Percentiles rank a stretch among this genome's conserved stretches.
phyloP scores from a whole-genome alignment of 2,113 vertebrate species.

The Dendropsophus ebraccatus region DNA sequence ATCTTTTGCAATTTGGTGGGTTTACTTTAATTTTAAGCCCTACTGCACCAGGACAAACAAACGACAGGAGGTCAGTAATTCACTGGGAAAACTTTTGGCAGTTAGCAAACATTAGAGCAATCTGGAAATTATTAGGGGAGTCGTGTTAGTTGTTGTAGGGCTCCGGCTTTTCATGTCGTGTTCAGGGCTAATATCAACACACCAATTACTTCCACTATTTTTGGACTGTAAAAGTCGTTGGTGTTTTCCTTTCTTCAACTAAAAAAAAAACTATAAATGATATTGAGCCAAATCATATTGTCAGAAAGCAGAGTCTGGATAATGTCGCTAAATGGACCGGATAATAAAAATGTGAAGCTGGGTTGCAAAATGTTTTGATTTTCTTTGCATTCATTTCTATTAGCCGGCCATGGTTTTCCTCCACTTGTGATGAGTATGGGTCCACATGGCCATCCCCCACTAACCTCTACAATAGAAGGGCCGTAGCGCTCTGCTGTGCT shows the following conservation, averaged over 20 bases:
- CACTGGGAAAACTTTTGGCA: background rate
- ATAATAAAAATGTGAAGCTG: too few relatives aligned
- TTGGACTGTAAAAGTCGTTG: background rate
- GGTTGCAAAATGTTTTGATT: too few relatives aligned
- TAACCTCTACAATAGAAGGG: too few relatives aligned
- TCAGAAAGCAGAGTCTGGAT: background rate
- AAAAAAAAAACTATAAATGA: background rate
- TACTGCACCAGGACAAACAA: constrained; percentile 54
- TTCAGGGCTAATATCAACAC: constrained; percentile 11
- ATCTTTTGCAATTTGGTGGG: constrained; percentile 39
- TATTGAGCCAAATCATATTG: background rate
- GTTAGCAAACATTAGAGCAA: constrained; percentile 21
- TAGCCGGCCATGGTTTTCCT: too few relatives aligned
- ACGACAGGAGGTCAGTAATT: constrained; percentile 37
- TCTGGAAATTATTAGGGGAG: constrained; percentile 43
- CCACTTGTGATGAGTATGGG: too few relatives aligned
- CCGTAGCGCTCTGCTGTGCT: too few relatives aligned
- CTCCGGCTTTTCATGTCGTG: background rate
- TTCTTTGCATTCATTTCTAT: too few relatives aligned
- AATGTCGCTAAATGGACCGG: background rate
- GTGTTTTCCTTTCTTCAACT: background rate
- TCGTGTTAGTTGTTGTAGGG: constrained; percentile 39
- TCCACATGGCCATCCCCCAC: too few relatives aligned
- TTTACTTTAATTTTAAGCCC: constrained; percentile 52
- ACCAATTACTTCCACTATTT: background rate